A percentile compares a stretch with the other conserved stretches of the same genome.
phyloP scores from a whole-genome alignment of 2,113 vertebrate species.

The Grammomys dolichurus region DNA sequence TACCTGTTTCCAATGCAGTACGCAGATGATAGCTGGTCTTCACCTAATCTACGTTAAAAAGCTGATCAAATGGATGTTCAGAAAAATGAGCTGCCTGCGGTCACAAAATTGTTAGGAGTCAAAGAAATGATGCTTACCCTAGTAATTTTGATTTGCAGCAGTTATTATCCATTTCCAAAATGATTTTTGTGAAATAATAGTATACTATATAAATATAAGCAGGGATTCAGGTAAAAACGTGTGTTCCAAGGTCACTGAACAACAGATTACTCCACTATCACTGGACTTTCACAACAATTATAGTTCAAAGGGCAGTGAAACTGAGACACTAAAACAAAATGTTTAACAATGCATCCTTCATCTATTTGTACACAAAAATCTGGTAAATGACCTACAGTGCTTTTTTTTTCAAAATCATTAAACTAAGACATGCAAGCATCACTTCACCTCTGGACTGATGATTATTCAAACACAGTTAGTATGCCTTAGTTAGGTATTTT shows the following conservation, averaged over 20 bases:
- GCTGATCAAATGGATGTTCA: not conserved
- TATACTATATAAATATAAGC: slow-evolving; percentile 7
- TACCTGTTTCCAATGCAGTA: not conserved
- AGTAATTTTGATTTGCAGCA: not conserved
- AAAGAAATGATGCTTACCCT: not conserved
- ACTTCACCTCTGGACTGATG: not conserved
- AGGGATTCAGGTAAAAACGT: slow-evolving; percentile 15
- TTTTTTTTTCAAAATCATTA: not conserved
- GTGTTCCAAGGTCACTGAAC: not conserved
- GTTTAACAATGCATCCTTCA: not conserved
- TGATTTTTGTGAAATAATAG: not conserved
- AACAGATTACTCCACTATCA: not conserved
- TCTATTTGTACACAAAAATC: not conserved
- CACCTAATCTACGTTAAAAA: not conserved
- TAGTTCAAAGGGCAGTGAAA: not conserved
- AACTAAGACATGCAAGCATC: not conserved
- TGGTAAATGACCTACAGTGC: not conserved
- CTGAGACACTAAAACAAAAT: not conserved
- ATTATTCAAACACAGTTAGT: not conserved
- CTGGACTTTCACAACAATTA: not conserved
- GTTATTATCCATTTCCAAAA: slow-evolving; percentile 17
- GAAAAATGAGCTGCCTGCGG: not conserved
- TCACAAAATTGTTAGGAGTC: not conserved
- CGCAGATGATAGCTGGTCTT: not conserved
- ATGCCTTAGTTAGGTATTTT: not conserved